A percentile compares a stretch with the other conserved stretches of the same genome.
phyloP scores from a whole-genome alignment of 1,140 invertebrate genomes.

The Aradophagus sp. region DNA sequence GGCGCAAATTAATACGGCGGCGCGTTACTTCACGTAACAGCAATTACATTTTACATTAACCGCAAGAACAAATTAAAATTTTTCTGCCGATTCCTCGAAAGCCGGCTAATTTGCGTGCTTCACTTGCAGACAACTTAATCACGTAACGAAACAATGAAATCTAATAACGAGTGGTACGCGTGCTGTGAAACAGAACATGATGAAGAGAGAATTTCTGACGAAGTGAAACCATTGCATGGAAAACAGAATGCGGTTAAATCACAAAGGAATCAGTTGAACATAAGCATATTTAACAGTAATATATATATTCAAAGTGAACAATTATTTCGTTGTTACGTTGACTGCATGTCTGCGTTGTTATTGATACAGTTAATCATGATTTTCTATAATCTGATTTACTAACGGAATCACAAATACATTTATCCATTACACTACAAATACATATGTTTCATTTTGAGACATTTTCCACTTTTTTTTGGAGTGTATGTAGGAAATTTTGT shows the following conservation, averaged over 20 bases:
- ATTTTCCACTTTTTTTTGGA: too few species aligned
- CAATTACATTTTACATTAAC: background rate
- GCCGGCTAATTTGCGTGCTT: conserved; percentile 2
- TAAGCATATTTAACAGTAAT: conserved; percentile 22
- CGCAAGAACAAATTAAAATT: conserved; percentile 1
- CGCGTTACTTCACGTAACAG: background rate
- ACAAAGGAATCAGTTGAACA: conserved; percentile 32
- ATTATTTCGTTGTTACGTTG: too few species aligned
- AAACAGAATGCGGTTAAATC: conserved; percentile 30
- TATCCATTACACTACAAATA: too few species aligned
- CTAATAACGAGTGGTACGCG: conserved; percentile 7
- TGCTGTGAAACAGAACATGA: conserved; percentile 23
- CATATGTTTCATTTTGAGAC: too few species aligned
- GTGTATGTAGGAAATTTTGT: too few species aligned
- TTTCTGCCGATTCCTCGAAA: conserved; percentile 10
- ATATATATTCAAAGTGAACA: conserved; percentile 10
- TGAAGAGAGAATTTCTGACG: conserved; percentile 37
- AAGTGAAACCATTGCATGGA: conserved; percentile 16
- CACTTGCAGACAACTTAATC: conserved; percentile 18
- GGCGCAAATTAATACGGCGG: too few species aligned
- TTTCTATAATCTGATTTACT: too few species aligned
- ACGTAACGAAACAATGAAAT: conserved; percentile 25
- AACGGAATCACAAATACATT: too few species aligned
- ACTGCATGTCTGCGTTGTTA: too few species aligned
- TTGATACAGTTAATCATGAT: too few species aligned